Evolutionary conservation across 2,888 invertebrate genomes (phyloP), one percentile per base, ranked within the genome.

Genomic region (Lithophane leautieri): DNA sequence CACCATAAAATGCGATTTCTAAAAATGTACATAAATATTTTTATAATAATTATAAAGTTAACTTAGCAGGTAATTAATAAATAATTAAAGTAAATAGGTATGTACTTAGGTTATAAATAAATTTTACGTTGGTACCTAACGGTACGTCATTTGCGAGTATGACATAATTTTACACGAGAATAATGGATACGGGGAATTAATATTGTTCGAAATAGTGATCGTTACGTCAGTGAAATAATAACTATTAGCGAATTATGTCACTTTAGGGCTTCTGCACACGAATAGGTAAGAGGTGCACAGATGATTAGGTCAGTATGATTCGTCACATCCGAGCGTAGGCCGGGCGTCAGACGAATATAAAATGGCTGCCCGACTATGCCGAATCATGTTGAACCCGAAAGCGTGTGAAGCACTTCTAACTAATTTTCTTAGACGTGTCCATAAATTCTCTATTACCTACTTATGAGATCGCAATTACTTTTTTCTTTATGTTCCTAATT

Each of bases 121-220:
- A 58, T 54, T 76, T 62, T 47, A 62, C 25, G 19, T 14, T 9
- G 1, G 4, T 60, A 70, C 34, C 16, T 28, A 54, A 25, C 2
- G 22, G 25, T 54, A 25, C 34, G 47, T 47, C 69, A 81, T 85
- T 75, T 3, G 14, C 42, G 14, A 56, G 47, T 67, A 81, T 81
- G 81, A 85, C 82, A 81, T 81, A 85, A 81, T 81, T 82, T 82
- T 22, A 54, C 65, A 54, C 65, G 3, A 82, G 82, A 82, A 82
- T 82, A 76, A 76, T 76, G 52, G n/a, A 6, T 76, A 70, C 82
- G 14, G 44, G 44, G 82, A 76, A 82, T 70, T 71, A 22, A 47
- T 70, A 61, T 42, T 60, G 56, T 81, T 62, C 42, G 6, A 70
- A 81, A 42, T 68, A 61, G 19, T 60, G 2, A 40, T n/a, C 44